Evolutionary conservation across 2,113 vertebrate genomes (phyloP), one percentile per base, ranked within the genome.

Genomic region (Podarcis muralis): DNA sequence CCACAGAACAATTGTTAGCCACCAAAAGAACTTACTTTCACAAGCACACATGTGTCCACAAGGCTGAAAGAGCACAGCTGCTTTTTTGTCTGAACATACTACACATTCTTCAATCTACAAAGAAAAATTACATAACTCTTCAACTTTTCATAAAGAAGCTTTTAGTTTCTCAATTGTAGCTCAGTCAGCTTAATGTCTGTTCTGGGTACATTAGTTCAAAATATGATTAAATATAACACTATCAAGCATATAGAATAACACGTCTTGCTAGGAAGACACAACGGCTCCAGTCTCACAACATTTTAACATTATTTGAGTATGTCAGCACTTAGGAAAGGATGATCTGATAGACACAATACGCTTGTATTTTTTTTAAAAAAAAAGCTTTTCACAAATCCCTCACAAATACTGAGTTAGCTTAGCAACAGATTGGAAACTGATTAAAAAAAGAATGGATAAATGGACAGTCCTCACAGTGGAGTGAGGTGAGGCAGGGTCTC

Each of bases 11-110:
- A 83, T 27, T 62, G 74, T 30, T 65, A 59, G n/a, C 40, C 1
- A 0, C 3, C 16, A 62, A 81, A 78, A 71, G 74, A 88, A 99
- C 99, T 99, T 98, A 99, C 99, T 99, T 94, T 99, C 99, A 97
- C 99, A 99, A 94, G 99, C 99, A 96, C 99, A 99, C 99, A 99
- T 99, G 96, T 99, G 99, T 91, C 99, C 99, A 89, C 99, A 99
- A 90, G 99, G 99, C 93, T 99, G 98, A 95, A 99, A 99, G 90
- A 99, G 98, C 62, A 99, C 98, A 27, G 99, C 98, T 92, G 99
- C 99, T 94, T 99, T 99, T 97, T 99, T 99, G 94, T 99, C 99
- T 37, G 99, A 99, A 95, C 99, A 99, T 4, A 99, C 99, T 16
- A 99, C 99, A 69, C 99, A 99, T 97, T 99, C 99, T 96, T 99